These are phyloP conservation scores for Archocentrus centrarchus DNA, from an alignment of 2,113 vertebrate genomes.

Conservation along the genomic window DNA sequence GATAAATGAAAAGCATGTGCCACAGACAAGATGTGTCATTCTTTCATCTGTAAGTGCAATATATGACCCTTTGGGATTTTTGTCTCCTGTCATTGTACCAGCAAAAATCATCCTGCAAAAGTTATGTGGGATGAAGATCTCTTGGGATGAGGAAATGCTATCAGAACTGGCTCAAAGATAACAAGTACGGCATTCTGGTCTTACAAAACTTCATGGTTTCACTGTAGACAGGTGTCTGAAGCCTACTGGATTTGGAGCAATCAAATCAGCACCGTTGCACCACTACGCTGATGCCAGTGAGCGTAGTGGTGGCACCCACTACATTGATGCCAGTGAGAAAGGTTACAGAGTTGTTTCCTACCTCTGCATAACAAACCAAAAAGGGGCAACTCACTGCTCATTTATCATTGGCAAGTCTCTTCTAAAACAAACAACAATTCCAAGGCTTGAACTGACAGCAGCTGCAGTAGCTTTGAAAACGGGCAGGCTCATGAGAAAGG, in stretches of 20 bases:
- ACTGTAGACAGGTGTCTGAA: too few relatives aligned
- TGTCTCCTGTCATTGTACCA: neutral
- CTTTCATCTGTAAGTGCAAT: neutral
- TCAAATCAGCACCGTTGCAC: rapidly evolving
- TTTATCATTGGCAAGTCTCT: too few relatives aligned
- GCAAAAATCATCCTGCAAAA: neutral
- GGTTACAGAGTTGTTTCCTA: neutral
- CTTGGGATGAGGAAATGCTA: neutral
- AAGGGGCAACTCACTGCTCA: neutral
- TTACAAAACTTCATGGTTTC: neutral
- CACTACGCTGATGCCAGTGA: too few relatives aligned
- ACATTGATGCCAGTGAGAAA: neutral
- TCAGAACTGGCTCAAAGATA: neutral
- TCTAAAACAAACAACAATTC: too few relatives aligned
- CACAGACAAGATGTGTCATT: neutral
- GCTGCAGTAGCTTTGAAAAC: too few relatives aligned
- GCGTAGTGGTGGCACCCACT: neutral
- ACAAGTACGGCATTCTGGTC: neutral
- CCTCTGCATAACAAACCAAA: neutral
- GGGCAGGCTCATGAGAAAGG: neutral
- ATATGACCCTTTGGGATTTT: neutral
- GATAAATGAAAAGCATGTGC: neutral
- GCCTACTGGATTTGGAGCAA: too few relatives aligned
- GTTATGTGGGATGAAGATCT: neutral
- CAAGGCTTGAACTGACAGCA: neutral